Percentiles rank a stretch among this genome's conserved stretches.
Conservation (phyloP, 1,140 invertebrate species). For the Sesamia nonagrioides region DNA sequence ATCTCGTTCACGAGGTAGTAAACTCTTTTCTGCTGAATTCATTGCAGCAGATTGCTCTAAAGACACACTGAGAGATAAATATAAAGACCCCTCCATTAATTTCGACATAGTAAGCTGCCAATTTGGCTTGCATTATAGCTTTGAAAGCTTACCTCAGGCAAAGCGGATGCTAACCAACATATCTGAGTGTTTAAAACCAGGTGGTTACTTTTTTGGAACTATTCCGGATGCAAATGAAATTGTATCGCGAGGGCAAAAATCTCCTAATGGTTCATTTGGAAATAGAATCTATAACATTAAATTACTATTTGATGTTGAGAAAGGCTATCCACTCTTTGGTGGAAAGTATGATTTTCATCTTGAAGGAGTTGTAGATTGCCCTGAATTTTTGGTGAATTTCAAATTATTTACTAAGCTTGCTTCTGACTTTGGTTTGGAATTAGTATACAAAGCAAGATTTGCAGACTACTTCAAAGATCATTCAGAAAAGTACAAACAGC, state of each 20-base stretch:
- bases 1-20: slow-evolving; percentile 74
- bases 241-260: slow-evolving; percentile 90
- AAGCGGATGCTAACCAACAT: slow-evolving; percentile 97
- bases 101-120: slow-evolving; percentile 98
- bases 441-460: slow-evolving; percentile 92
- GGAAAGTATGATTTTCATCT: slow-evolving; percentile 98
- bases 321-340: slow-evolving; percentile 96
- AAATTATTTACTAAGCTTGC: slow-evolving; percentile 95
- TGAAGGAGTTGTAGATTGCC: slow-evolving; percentile 98
- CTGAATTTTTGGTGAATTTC: slow-evolving; percentile 99
- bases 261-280: slow-evolving; percentile 91
- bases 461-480: slow-evolving; percentile 93
- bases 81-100: slow-evolving; percentile 91
- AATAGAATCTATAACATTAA: slow-evolving; percentile 96
- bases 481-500: slow-evolving; percentile 88
- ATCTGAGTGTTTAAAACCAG: slow-evolving; percentile 94
- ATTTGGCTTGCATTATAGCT: slow-evolving; percentile 99
- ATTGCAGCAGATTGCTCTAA: slow-evolving; percentile 97
- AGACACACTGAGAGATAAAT: slow-evolving; percentile 92
- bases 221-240: slow-evolving; percentile 98
- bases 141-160: slow-evolving; percentile 97
- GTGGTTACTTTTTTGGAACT: slow-evolving; percentile 98
- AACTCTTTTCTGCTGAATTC: slow-evolving; percentile 95
- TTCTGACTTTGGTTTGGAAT: slow-evolving; percentile 93
- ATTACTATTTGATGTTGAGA: slow-evolving; percentile 91